Base-by-base conservation (phyloP, 2,797 vertebrate species). In the Ctenosaura bakeri region DNA sequence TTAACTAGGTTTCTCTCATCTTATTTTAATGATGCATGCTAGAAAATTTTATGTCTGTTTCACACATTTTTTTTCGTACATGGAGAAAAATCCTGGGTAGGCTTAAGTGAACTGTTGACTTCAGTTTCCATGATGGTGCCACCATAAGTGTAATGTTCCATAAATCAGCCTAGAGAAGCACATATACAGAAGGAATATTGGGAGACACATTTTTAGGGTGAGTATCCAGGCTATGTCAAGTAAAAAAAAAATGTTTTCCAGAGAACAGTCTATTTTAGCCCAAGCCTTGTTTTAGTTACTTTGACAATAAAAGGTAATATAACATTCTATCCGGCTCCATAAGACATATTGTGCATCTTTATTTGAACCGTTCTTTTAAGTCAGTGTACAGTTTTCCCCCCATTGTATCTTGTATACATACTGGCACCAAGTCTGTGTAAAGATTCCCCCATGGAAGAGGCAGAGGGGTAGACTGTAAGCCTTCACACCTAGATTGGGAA, bases 371-470 rank as follows among this genome's bases (percentile, higher is more conserved):
- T 98, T 97, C 95, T 97, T 98, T 56, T 6, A 98, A 98, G 98
- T 99, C 98, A 99, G 98, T 99, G 98, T 99, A 98, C 98, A 99
- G 98, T 97, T 98, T 98, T 98, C 97, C 98, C 98, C 97, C 94
- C 96, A 54, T 74, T 64, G 73, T 83, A 69, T 83, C 81, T 86
- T 38, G 59, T 78, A 56, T 90, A 92, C 94, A 29, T 95, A 95
- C 98, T 98, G 98, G 98, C 98, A 98, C 97, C 98, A 64, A 89
- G 98, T 97, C 97, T 92, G 94, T 96, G 93, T 96, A 97, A 97
- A 16, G 97, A 95, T 35, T 24, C 73, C 92, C 91, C 93, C 69
- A 13, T 6, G 73, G 42, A 12, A 71, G 32, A 94, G 94, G 32
- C 42, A 56, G 38, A 4, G 66, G 84, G 32, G 6, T 38, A 66